A percentile compares a stretch with the other conserved stretches of the same genome.
phyloP scores from a whole-genome alignment of 2,888 invertebrate species.

The Oscheius sp. region DNA sequence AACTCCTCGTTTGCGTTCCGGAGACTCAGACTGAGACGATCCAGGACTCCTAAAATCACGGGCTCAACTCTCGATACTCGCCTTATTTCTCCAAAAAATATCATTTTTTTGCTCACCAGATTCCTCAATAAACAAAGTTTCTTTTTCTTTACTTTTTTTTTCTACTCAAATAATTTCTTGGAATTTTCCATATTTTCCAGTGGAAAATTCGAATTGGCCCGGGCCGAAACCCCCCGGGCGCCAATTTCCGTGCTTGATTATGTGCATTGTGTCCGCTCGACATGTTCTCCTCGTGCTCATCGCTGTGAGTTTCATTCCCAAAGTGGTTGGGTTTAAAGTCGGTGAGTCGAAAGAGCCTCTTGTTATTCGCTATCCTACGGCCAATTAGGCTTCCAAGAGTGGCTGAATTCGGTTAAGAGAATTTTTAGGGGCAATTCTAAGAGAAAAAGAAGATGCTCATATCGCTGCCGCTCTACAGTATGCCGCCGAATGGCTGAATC shows the following conservation, averaged over 20 bases:
- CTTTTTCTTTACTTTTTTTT: no score
- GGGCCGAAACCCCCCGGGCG: constrained; percentile 25
- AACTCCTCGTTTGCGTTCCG: constrained; percentile 66
- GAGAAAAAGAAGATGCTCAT: constrained; percentile 65
- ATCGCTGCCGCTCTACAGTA: constrained; percentile 63
- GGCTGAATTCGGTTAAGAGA: neutral
- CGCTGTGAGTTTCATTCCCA: neutral
- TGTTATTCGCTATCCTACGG: neutral
- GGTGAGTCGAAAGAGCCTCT: neutral
- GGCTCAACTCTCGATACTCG: no score
- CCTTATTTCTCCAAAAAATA: no score
- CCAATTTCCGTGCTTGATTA: constrained; percentile 29
- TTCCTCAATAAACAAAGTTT: no score
- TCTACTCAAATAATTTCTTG: neutral
- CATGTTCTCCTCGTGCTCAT: neutral
- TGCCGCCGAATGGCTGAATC: constrained; percentile 63
- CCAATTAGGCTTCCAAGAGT: neutral
- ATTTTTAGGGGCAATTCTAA: constrained; percentile 61
- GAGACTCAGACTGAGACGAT: no score
- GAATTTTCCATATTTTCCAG: neutral
- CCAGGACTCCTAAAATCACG: no score
- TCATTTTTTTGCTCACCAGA: no score
- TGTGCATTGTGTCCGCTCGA: constrained; percentile 24
- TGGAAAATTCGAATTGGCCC: no score
- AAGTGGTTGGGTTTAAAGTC: neutral